These are phyloP conservation scores for Minunthozetes semirufus DNA, from an alignment of 2,888 invertebrate species.

Conservation along the genomic window DNA sequence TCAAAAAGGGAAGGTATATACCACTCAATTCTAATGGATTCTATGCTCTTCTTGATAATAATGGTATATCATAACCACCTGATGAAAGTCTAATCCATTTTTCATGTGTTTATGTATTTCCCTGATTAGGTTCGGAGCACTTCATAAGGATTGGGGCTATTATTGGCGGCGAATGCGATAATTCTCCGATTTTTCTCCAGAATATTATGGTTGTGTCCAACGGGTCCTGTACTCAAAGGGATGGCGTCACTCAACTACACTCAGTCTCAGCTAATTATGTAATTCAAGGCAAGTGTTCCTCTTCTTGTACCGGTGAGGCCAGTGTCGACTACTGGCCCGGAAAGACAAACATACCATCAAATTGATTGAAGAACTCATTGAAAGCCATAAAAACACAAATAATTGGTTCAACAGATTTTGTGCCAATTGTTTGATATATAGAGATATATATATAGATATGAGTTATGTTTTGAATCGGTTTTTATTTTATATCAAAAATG, in stretches of 20 bases:
- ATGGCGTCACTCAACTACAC: neutral
- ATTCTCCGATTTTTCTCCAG: neutral
- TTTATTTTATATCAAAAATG: too few relatives aligned
- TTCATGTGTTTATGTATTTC: neutral
- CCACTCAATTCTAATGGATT: neutral
- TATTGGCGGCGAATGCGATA: neutral
- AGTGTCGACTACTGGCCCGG: slow-evolving; percentile 5
- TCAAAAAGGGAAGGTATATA: slow-evolving; percentile 4
- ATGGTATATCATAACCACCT: neutral
- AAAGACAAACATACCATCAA: neutral
- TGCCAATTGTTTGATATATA: too few relatives aligned
- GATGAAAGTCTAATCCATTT: neutral
- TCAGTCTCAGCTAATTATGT: slow-evolving; percentile 8
- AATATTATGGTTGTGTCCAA: slow-evolving; percentile 4
- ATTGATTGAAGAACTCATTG: too few relatives aligned
- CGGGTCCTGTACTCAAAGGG: neutral
- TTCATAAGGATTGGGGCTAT: neutral
- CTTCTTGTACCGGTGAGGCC: neutral
- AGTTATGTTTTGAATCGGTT: too few relatives aligned
- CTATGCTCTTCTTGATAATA: neutral
- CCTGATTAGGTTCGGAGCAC: neutral
- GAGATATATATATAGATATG: too few relatives aligned
- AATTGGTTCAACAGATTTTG: too few relatives aligned
- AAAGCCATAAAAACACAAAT: too few relatives aligned
- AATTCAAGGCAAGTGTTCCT: neutral